Conservation (phyloP, 1,140 invertebrate genomes). For the Hydropsyche tenuis region DNA sequence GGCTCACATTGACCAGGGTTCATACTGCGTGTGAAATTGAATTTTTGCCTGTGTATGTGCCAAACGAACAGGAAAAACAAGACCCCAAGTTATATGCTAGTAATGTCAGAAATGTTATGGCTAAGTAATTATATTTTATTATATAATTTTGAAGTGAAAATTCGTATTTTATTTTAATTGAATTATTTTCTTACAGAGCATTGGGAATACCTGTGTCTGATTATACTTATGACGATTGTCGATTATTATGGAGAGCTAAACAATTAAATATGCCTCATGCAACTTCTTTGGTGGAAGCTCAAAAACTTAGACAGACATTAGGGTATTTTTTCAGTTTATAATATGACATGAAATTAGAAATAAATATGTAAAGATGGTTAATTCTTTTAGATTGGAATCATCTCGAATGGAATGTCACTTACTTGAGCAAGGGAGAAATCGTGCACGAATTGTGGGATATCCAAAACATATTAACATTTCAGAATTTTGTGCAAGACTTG, state of each 20-base stretch:
- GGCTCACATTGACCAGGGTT: constrained; percentile 90
- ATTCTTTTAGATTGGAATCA: constrained; percentile 57
- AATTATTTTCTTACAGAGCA: constrained; percentile 69
- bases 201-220: constrained; percentile 85
- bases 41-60: constrained; percentile 91
- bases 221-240: constrained; percentile 92
- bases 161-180: background rate
- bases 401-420: constrained; percentile 59
- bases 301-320: constrained; percentile 74
- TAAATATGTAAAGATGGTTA: constrained; percentile 18
- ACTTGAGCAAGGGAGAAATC: constrained; percentile 54
- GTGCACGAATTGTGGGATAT: constrained; percentile 56
- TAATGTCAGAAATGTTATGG: constrained; percentile 91
- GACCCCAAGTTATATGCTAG: constrained; percentile 90
- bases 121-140: constrained; percentile 69
- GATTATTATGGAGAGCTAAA: constrained; percentile 81
- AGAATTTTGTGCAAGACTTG: constrained; percentile 70
- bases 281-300: constrained; percentile 76
- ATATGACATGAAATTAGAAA: constrained; percentile 4
- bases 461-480: constrained; percentile 61
- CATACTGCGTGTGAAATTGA: constrained; percentile 92
- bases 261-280: constrained; percentile 79
- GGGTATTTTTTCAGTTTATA: constrained; percentile 63
- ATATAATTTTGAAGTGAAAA: background rate
- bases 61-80: constrained; percentile 83